Conservation (phyloP, 2,888 invertebrate genomes). For the Spialia ferax region DNA sequence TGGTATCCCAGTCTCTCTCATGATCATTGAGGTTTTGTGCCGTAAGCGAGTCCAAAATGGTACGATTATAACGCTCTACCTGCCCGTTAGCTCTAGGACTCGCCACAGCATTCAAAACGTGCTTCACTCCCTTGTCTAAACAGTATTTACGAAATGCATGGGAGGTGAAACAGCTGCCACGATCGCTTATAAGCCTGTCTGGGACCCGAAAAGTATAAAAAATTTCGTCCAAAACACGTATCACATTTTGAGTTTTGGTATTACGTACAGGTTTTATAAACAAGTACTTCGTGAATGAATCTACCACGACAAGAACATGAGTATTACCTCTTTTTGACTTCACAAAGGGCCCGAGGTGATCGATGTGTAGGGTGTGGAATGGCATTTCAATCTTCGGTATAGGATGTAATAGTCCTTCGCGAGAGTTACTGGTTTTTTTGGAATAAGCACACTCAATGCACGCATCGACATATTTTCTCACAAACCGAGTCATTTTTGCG, state of each 20-base stretch:
- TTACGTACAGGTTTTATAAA: background rate
- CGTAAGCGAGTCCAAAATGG: background rate
- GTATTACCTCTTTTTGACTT: conserved; percentile 61
- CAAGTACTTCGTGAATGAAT: conserved; percentile 17
- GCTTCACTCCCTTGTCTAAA: conserved; percentile 13
- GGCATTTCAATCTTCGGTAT: conserved; percentile 31
- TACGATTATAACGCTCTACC: conserved; percentile 36
- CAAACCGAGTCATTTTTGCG: conserved; percentile 58
- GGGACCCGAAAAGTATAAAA: background rate
- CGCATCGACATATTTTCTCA: conserved; percentile 59
- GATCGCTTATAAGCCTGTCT: conserved; percentile 25
- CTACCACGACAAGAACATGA: conserved; percentile 37
- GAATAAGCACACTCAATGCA: conserved; percentile 61
- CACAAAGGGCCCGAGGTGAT: conserved; percentile 23
- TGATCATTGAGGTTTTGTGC: background rate
- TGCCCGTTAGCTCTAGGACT: conserved; percentile 42
- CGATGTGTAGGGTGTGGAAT: background rate
- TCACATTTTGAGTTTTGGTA: background rate
- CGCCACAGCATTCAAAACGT: conserved; percentile 46
- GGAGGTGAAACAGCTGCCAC: conserved; percentile 35
- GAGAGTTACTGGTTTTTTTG: conserved; percentile 38
- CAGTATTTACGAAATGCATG: conserved; percentile 17
- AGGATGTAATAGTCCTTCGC: conserved; percentile 45
- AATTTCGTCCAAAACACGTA: background rate
- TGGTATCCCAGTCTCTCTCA: background rate